phyloP scores from a whole-genome alignment of 2,888 invertebrate species.

The Tetramorium bicarinatum region DNA sequence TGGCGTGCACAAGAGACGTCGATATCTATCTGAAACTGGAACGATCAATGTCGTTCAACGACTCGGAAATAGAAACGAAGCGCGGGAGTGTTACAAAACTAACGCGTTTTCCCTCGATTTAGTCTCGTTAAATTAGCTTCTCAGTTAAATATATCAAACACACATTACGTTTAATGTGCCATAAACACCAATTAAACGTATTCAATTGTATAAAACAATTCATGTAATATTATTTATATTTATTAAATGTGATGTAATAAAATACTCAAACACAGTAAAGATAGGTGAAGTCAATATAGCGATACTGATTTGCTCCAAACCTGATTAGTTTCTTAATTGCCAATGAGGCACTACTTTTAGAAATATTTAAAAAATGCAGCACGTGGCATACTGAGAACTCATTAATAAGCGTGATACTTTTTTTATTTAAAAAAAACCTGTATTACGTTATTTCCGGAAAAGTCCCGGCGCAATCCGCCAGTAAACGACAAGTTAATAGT shows the following conservation, averaged over 20 bases:
- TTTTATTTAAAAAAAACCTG: not conserved
- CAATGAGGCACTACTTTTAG: not conserved
- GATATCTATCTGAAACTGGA: conserved; percentile 14
- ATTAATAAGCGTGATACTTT: too few relatives aligned
- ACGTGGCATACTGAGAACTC: not conserved
- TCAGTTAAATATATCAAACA: not conserved
- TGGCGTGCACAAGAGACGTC: conserved; percentile 3
- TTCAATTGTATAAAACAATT: not conserved
- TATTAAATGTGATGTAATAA: not conserved
- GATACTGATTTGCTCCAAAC: not conserved
- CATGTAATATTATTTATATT: not conserved
- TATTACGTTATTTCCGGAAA: not conserved
- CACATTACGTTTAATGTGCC: conserved; percentile 22
- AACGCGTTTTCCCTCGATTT: conserved; percentile 17
- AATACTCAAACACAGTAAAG: not conserved
- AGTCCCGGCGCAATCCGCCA: not conserved
- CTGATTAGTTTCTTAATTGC: not conserved
- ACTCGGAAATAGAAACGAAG: conserved; percentile 1
- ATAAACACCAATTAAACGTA: conserved; percentile 22
- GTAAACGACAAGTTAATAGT: not conserved
- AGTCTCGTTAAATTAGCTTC: conserved; percentile 1
- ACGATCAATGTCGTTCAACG: conserved; percentile 34
- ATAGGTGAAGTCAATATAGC: not conserved
- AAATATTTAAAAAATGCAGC: not conserved
- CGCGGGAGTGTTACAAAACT: not conserved